A percentile compares a stretch with the other conserved stretches of the same genome.
phyloP scores from a whole-genome alignment of 2,888 invertebrate species.

The Philopedon plagiatum region DNA sequence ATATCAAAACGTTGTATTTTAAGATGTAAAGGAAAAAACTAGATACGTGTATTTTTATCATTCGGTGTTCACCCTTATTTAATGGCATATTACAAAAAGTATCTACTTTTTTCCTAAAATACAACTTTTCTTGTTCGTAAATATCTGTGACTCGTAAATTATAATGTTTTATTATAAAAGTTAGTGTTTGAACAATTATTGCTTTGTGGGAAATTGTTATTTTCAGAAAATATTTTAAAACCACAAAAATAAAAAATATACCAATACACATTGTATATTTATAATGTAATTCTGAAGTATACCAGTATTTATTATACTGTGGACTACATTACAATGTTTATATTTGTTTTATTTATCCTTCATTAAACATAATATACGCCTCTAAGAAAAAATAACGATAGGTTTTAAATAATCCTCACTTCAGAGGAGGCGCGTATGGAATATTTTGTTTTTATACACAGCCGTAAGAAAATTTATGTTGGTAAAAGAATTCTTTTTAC shows the following conservation, averaged over 20 bases:
- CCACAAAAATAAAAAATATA: constrained; percentile 69
- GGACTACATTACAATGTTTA: constrained; percentile 68
- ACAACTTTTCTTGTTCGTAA: constrained; percentile 68
- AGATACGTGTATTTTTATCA: constrained; percentile 41
- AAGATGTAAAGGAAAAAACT: constrained; percentile 62
- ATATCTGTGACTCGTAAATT: constrained; percentile 68
- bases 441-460: no score
- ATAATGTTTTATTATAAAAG: constrained; percentile 67
- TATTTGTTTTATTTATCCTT: constrained; percentile 57
- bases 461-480: no score
- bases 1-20: constrained; percentile 67
- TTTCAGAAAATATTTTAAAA: constrained; percentile 72
- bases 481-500: no score
- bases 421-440: no score
- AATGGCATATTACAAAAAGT: constrained; percentile 47
- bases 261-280: constrained; percentile 72
- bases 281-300: constrained; percentile 73
- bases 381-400: no score
- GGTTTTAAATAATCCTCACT: no score
- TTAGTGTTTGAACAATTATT: constrained; percentile 70
- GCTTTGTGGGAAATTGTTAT: constrained; percentile 73
- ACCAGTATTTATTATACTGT: constrained; percentile 73
- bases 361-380: no score
- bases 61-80: constrained; percentile 54
- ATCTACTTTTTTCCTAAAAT: constrained; percentile 62